phyloP scores from a whole-genome alignment of 2,888 invertebrate genomes.

The Agrilus biguttatus region DNA sequence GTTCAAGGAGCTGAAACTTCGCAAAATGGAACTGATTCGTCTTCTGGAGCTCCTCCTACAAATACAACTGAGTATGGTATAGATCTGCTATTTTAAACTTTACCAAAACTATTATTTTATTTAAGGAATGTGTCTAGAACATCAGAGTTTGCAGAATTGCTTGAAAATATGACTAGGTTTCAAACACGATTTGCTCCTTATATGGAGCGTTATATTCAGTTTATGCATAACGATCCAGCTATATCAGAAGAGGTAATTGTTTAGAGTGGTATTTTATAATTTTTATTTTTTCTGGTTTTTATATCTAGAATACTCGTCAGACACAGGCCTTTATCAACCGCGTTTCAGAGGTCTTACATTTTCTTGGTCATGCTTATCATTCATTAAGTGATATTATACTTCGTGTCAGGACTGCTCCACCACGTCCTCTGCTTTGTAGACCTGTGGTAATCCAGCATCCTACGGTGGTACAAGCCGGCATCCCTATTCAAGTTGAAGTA shows the following conservation, averaged over 20 bases:
- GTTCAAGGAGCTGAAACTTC: slow-evolving; percentile 4
- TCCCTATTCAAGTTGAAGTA: slow-evolving; percentile 49
- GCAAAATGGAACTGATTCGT: slow-evolving; percentile 3
- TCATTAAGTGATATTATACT: slow-evolving; percentile 75
- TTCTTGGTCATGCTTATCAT: slow-evolving; percentile 78
- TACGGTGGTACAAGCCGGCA: slow-evolving; percentile 47
- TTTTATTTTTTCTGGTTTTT: slow-evolving; percentile 14
- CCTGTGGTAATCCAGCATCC: slow-evolving; percentile 58
- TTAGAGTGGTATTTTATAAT: background rate
- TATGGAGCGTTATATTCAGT: slow-evolving; percentile 44
- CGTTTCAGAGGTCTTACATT: slow-evolving; percentile 70
- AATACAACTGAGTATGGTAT: slow-evolving; percentile 13
- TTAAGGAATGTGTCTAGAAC: slow-evolving; percentile 29
- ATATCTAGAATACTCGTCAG: slow-evolving; percentile 31
- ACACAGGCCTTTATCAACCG: slow-evolving; percentile 56
- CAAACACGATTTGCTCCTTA: slow-evolving; percentile 51
- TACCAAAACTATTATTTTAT: background rate
- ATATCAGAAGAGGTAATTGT: slow-evolving; percentile 28
- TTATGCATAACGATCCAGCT: slow-evolving; percentile 46
- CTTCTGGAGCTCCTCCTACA: slow-evolving; percentile 6
- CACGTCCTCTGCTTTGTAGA: slow-evolving; percentile 53
- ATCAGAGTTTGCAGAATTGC: slow-evolving; percentile 38
- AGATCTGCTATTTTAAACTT: background rate
- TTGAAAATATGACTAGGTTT: slow-evolving; percentile 37
- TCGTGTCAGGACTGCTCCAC: slow-evolving; percentile 50